Conservation (phyloP, 2,797 vertebrate genomes). For the Graptemys geographica region DNA sequence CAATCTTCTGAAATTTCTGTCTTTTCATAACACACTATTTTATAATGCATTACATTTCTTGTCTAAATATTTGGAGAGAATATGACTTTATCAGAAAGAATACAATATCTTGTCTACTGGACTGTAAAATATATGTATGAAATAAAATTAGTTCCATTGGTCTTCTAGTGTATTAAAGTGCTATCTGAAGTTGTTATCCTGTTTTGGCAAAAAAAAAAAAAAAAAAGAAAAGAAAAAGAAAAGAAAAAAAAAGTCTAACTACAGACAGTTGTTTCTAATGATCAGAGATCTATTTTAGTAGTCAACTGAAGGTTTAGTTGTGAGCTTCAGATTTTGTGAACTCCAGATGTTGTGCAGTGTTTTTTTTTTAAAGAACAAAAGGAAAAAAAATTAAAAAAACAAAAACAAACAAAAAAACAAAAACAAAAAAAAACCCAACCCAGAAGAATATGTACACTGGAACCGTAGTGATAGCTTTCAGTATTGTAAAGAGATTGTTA, state of each 20-base stretch:
- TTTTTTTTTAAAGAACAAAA: constrained; percentile 81
- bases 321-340: constrained; percentile 99
- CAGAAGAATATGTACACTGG: constrained; percentile 90
- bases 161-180: constrained; percentile 96
- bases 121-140: constrained; percentile 94
- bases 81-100: constrained; percentile 88
- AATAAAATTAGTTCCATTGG: constrained; percentile 93
- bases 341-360: constrained; percentile 96
- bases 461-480: constrained; percentile 97
- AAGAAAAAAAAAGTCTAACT: constrained; percentile 83
- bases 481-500: constrained; percentile 99
- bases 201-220: constrained; percentile 87
- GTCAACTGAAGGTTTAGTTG: constrained; percentile 98
- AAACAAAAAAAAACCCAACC: constrained; percentile 27
- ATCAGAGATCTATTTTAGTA: constrained; percentile 99
- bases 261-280: constrained; percentile 93
- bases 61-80: constrained; percentile 89
- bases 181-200: constrained; percentile 92
- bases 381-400: constrained; percentile 80
- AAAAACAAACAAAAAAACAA: constrained; percentile 76
- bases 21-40: constrained; percentile 79
- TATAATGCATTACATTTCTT: constrained; percentile 79
- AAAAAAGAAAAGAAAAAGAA: constrained; percentile 83
- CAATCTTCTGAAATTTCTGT: constrained; percentile 62
- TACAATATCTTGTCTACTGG: constrained; percentile 87